Conservation (phyloP, 2,797 vertebrate species). For the Phataginus tetradactyla region DNA sequence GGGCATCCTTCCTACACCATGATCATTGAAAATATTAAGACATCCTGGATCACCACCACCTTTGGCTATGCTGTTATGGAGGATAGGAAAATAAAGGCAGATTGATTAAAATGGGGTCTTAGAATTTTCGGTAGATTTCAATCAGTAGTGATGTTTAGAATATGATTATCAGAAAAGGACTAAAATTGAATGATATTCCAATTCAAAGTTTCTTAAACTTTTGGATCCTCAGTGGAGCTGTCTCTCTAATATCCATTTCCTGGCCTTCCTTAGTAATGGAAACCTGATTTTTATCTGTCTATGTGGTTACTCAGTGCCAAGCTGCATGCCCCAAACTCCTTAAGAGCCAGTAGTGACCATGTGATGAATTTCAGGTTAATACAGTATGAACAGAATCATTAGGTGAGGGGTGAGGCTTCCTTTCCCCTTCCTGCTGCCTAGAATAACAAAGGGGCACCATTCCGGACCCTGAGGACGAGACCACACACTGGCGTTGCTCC, state of each 20-base stretch:
- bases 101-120: neutral
- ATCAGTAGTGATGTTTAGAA: neutral
- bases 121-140: neutral
- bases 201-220: neutral
- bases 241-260: neutral
- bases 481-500: neutral
- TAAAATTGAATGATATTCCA: neutral
- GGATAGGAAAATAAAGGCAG: neutral
- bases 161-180: neutral
- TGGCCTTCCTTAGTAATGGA: neutral
- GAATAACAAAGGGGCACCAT: neutral
- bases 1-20: rapidly evolving
- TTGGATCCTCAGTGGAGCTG: neutral
- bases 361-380: neutral
- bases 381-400: neutral
- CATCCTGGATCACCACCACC: neutral
- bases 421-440: neutral
- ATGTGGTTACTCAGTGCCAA: neutral
- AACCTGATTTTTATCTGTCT: neutral
- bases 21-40: neutral
- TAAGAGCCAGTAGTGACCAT: neutral
- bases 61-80: neutral
- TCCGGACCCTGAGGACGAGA: neutral
- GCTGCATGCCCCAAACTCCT: neutral
- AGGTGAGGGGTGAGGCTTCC: neutral